Evolutionary conservation across 1,140 invertebrate genomes (phyloP), one percentile per base, ranked within the genome.

Genomic region (Panagrolaimus sp.): DNA sequence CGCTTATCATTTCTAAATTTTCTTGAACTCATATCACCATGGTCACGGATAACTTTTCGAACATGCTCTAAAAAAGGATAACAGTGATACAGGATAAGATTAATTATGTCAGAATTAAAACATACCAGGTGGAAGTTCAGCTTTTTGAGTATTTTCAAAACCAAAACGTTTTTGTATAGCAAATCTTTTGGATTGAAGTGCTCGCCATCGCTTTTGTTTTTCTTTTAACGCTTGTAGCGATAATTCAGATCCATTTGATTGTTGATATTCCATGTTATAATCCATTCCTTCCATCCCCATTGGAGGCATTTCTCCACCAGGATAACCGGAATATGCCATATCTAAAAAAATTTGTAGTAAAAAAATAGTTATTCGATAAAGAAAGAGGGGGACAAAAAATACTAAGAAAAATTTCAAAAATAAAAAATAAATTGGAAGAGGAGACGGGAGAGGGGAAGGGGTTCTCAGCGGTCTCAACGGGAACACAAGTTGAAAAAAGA

Each of bases 1-100:
- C 96, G 87, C 85, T 99, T 99, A 84, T 99, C 96, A 84, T 98
- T 95, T 72, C 95, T 87, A 84, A 96, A 99, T 85, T 99, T 99
- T 38, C 94, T 87, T 80, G 92, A 96, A 44, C 93, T 97, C 96
- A 99, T 98, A 83, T 99, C 96, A 43, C 96, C 96, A 86, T 99
- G 96, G 86, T 99, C 96, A 63, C 94, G 88, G 63, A 99, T 97
- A 77, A 98, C 98, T 86, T 98, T 98, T 42, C 96, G 87, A 64
- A 98, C 93, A 85, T 98, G 95, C 83, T 98, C 96, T 0, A 61
- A 46, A 79, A 78, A 27, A 5, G 2, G 2, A 38, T 38, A 20
- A 11, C 20, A n/a, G 20, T 25, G 4, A 16, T 57, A 63, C 14
- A 38, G n/a, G n/a, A 42, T 20, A 23, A 25, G 31, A 38, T 38